These are phyloP conservation scores for Stenodera caucasica DNA, from an alignment of 2,888 invertebrate genomes.

Conservation along the genomic window DNA sequence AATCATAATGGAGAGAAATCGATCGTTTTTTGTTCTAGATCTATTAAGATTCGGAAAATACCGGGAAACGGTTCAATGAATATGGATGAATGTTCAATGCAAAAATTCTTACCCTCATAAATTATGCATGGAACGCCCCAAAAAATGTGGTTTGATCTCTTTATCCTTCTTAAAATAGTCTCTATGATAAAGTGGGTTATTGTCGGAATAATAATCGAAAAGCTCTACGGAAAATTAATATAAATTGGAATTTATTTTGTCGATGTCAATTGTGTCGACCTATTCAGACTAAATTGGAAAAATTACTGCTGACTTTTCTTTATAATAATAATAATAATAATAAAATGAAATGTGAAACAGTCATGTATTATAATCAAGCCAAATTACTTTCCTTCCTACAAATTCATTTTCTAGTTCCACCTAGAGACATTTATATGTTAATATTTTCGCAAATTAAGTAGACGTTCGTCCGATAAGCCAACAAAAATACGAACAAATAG, in stretches of 20 bases:
- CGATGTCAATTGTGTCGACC: neutral
- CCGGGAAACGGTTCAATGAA: neutral
- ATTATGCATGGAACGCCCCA: neutral
- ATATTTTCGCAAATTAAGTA: constrained; percentile 21
- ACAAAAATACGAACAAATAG: no score
- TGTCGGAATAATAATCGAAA: neutral
- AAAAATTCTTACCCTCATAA: neutral
- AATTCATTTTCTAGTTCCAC: constrained; percentile 16
- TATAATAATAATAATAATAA: constrained; percentile 24
- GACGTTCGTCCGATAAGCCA: constrained; percentile 17
- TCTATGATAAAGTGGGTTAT: neutral
- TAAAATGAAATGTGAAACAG: constrained; percentile 19
- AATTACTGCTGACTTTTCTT: constrained; percentile 23
- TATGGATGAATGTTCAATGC: neutral
- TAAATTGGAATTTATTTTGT: neutral
- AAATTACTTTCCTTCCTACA: constrained; percentile 20
- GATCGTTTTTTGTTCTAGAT: no score
- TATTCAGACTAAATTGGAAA: constrained; percentile 19
- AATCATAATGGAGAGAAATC: no score
- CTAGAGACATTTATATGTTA: constrained; percentile 26
- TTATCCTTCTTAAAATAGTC: neutral
- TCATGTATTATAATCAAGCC: constrained; percentile 19
- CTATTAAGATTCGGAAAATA: neutral
- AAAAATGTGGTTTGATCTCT: constrained; percentile 1
- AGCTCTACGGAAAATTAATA: neutral